Conservation (phyloP, 2,113 vertebrate species). For the Caloenas nicobarica region DNA sequence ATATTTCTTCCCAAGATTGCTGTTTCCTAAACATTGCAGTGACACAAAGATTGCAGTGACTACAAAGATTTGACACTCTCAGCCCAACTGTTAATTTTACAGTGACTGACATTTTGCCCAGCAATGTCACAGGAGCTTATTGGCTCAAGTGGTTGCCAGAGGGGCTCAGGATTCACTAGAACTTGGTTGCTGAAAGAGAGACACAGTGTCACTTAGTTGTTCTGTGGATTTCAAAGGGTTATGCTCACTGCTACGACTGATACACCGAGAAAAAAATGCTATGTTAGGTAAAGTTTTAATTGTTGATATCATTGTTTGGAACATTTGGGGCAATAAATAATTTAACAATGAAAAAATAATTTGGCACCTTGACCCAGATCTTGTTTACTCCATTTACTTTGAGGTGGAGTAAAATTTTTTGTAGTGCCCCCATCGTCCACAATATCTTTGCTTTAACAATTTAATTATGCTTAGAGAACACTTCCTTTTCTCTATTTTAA, state of each 20-base stretch:
- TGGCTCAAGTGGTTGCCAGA: background rate
- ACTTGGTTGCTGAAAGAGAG: background rate
- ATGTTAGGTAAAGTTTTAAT: background rate
- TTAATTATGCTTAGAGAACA: background rate
- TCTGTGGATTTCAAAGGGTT: background rate
- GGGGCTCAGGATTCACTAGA: background rate
- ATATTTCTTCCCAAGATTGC: background rate
- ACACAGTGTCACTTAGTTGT: too few relatives aligned
- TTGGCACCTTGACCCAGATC: background rate
- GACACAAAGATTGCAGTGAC: background rate
- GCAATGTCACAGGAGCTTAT: background rate
- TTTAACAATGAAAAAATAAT: background rate
- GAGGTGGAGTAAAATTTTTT: background rate
- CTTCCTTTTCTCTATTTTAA: background rate
- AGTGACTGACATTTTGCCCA: background rate
- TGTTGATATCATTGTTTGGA: background rate
- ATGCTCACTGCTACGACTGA: background rate
- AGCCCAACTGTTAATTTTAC: background rate
- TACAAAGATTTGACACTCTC: background rate
- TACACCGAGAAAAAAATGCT: background rate
- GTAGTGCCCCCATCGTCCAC: background rate
- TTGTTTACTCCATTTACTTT: background rate
- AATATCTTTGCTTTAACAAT: background rate
- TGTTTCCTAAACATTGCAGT: background rate
- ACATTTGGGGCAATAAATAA: background rate